phyloP scores from a whole-genome alignment of 2,888 invertebrate genomes.

The Epistrophe eligans region DNA sequence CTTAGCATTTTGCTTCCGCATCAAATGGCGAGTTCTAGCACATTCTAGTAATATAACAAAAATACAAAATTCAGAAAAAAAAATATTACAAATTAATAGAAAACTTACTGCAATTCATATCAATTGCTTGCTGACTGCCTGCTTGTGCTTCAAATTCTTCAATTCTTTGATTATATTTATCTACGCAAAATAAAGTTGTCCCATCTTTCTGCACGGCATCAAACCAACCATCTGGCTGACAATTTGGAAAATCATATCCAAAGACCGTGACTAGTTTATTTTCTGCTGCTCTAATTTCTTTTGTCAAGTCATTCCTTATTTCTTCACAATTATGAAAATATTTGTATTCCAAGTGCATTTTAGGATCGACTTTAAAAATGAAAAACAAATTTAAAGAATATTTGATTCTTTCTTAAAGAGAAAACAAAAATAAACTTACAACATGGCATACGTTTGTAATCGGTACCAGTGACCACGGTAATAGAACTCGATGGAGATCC shows the following conservation, averaged over 20 bases:
- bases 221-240: conserved; percentile 85
- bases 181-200: conserved; percentile 86
- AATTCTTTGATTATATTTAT: conserved; percentile 85
- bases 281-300: conserved; percentile 80
- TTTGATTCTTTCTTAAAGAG: too few species aligned
- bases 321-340: conserved; percentile 84
- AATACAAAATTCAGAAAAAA: not conserved
- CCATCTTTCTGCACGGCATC: conserved; percentile 78
- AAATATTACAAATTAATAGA: not conserved
- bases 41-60: conserved; percentile 85
- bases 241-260: conserved; percentile 82
- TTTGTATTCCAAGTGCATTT: conserved; percentile 80
- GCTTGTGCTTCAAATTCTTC: conserved; percentile 84
- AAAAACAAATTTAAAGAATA: not conserved
- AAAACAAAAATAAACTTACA: conserved; percentile 82
- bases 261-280: conserved; percentile 80
- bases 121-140: conserved; percentile 82
- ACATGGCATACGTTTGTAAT: conserved; percentile 83
- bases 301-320: conserved; percentile 79
- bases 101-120: conserved; percentile 88
- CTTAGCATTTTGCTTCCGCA: conserved; percentile 82
- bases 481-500: conserved; percentile 83
- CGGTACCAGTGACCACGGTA: conserved; percentile 81
- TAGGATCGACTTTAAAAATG: conserved; percentile 81
- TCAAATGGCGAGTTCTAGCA: conserved; percentile 85